A percentile compares a stretch with the other conserved stretches of the same genome.
Conservation (phyloP, 2,888 invertebrate species). For the Saturnia japonica region DNA sequence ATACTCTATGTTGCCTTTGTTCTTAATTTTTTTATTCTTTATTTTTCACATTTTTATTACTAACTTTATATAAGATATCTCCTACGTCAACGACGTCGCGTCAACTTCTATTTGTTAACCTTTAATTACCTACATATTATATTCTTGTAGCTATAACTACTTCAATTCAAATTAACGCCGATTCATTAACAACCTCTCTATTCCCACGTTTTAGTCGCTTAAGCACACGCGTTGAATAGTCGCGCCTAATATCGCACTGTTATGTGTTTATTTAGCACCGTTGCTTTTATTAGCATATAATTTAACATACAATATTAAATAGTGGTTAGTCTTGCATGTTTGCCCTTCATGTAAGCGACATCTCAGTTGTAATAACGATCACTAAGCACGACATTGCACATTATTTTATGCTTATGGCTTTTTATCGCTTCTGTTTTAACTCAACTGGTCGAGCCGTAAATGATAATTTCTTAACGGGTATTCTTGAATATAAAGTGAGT, state of each 20-base stretch:
- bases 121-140: conserved; percentile 1
- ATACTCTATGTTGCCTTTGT: conserved; percentile 55
- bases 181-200: not conserved
- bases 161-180: conserved; percentile 42
- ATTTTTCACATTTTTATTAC: conserved; percentile 55
- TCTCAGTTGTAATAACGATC: conserved; percentile 48
- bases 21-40: conserved; percentile 50
- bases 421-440: conserved; percentile 27
- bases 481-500: conserved; percentile 1
- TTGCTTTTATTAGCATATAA: conserved; percentile 72
- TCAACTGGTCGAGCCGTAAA: conserved; percentile 21
- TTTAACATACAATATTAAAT: conserved; percentile 76
- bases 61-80: conserved; percentile 50
- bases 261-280: conserved; percentile 79
- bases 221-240: conserved; percentile 69
- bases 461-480: conserved; percentile 10
- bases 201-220: conserved; percentile 76
- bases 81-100: conserved; percentile 20
- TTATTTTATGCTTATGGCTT: conserved; percentile 30
- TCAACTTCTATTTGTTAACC: not conserved
- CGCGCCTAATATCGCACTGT: conserved; percentile 75
- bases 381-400: conserved; percentile 39
- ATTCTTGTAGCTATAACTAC: not conserved
- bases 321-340: conserved; percentile 67
- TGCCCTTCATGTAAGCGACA: conserved; percentile 57